Percentiles rank a stretch among this genome's conserved stretches.
phyloP scores from a whole-genome alignment of 2,888 invertebrate genomes.

The Xanthia icteritia region DNA sequence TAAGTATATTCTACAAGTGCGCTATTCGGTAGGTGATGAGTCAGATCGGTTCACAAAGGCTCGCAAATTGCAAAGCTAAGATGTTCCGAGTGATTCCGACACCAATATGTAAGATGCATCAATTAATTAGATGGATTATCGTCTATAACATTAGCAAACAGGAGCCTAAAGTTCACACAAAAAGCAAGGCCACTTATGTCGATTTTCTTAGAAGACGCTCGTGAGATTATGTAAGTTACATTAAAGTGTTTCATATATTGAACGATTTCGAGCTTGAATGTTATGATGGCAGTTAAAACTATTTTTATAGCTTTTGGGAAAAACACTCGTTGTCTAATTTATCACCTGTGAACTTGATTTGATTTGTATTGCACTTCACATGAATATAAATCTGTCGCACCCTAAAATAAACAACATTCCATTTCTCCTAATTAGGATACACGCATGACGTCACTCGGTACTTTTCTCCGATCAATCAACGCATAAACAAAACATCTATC shows the following conservation, averaged over 20 bases:
- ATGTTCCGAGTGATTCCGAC: constrained; percentile 23
- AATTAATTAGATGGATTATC: constrained; percentile 41
- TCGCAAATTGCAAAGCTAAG: constrained; percentile 32
- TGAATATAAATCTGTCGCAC: not conserved
- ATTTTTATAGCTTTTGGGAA: not conserved
- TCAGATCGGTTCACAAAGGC: constrained; percentile 28
- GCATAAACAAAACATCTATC: constrained; percentile 58
- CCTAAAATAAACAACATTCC: constrained; percentile 39
- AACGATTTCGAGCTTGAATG: constrained; percentile 11
- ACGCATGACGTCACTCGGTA: constrained; percentile 41
- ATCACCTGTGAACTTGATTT: constrained; percentile 11
- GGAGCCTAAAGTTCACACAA: constrained; percentile 24
- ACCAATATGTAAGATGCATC: constrained; percentile 30
- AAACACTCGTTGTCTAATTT: not conserved
- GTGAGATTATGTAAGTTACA: not conserved
- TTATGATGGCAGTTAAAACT: not conserved
- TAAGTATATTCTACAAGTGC: constrained; percentile 10
- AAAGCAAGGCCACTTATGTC: constrained; percentile 28
- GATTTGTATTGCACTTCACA: constrained; percentile 9
- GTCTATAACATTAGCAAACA: constrained; percentile 2
- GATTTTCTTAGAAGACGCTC: constrained; percentile 29
- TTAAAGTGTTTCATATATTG: constrained; percentile 9
- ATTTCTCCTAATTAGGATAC: constrained; percentile 41
- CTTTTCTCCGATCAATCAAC: constrained; percentile 49
- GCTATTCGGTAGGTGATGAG: constrained; percentile 20